Base-by-base conservation (phyloP, 1,140 invertebrate genomes). In the Varroa destructor region DNA sequence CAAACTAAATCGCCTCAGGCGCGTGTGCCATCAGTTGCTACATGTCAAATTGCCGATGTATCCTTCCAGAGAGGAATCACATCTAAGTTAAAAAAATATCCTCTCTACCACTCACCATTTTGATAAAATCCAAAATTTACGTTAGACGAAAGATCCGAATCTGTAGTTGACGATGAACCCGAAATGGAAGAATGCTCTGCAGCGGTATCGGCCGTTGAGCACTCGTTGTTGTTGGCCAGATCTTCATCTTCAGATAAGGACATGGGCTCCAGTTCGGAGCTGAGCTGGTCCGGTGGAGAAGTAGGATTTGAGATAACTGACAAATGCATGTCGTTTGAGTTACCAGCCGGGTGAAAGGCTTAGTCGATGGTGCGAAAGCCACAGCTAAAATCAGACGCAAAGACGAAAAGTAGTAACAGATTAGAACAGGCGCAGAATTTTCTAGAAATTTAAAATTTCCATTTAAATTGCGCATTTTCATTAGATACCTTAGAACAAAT, bases 261-360 rank as follows among this genome's bases (percentile, higher is more conserved):
- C 61, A 67, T 67, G 12, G 61, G 61, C 61, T 67, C 61, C 61
- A 67, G 36, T 40, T 67, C 61, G 10, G 61, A 67, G 12, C 40
- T 43, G 10, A 67, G 40, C 61, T 67, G 61, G 12, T 67, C 61
- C 14, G 61, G 61, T 1, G 61, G 61, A 2, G 61, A 67, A 1
- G 61, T 67, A 1, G 61, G 61, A 67, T 67, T 67, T 12, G 61
- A 67, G 14, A 67, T 67, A 40, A 67, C 61, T 12, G 61, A 67
- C 37, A 67, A 67, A 67, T 67, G 61, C 61, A 67, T 67, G 10
- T 46, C 40, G 61, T 36, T 8, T 8, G 3, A 51, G 46, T 8
- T 51, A 51, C 0, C 46, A 8, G 8, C 46, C 46, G 46, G 8
- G 46, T 51, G 3, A 51, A 51, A 5, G 46, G 46, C 3, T 51